Percentiles rank a stretch among this genome's conserved stretches.
Evolutionary conservation across 2,797 vertebrate species (phyloP).

Genomic region (Glyptemys insculpta): DNA sequence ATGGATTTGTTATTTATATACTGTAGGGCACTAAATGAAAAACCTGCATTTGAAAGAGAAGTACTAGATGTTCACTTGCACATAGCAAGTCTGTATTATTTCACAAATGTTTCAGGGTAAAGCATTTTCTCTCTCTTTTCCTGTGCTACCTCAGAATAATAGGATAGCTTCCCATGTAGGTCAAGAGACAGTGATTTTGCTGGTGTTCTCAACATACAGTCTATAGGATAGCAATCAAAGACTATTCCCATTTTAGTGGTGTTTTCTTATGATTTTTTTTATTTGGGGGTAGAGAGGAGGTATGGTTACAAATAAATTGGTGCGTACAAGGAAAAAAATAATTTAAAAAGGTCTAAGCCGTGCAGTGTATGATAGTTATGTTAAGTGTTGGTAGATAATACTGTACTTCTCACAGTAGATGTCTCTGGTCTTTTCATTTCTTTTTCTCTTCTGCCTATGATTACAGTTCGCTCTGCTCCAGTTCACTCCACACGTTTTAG

Average conservation of each 20-base stretch:
- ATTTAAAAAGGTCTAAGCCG: background rate
- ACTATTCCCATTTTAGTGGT: conserved; percentile 1
- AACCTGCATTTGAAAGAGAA: conserved; percentile 36
- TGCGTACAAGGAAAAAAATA: background rate
- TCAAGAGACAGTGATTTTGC: conserved; percentile 44
- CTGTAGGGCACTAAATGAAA: conserved; percentile 28
- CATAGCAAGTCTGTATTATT: conserved; percentile 64
- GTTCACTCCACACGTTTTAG: conserved; percentile 21
- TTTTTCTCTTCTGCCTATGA: background rate
- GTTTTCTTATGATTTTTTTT: conserved; percentile 3
- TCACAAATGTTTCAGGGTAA: conserved; percentile 45
- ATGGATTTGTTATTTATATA: conserved; percentile 43
- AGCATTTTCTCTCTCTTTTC: conserved; percentile 27
- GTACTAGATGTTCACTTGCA: conserved; percentile 38
- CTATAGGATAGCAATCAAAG: background rate
- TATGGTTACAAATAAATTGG: conserved; percentile 29
- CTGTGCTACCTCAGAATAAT: conserved; percentile 41
- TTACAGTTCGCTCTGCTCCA: conserved; percentile 5
- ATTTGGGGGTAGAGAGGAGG: conserved; percentile 12
- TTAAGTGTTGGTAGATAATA: conserved; percentile 49
- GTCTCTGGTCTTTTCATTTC: background rate
- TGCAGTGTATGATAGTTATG: conserved; percentile 7
- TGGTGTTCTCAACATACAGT: conserved; percentile 1
- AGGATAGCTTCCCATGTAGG: conserved; percentile 56
- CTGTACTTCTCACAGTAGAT: background rate